Evolutionary conservation across 2,888 invertebrate genomes (phyloP), one percentile per base, ranked within the genome.

Genomic region (Zonitis immaculata): DNA sequence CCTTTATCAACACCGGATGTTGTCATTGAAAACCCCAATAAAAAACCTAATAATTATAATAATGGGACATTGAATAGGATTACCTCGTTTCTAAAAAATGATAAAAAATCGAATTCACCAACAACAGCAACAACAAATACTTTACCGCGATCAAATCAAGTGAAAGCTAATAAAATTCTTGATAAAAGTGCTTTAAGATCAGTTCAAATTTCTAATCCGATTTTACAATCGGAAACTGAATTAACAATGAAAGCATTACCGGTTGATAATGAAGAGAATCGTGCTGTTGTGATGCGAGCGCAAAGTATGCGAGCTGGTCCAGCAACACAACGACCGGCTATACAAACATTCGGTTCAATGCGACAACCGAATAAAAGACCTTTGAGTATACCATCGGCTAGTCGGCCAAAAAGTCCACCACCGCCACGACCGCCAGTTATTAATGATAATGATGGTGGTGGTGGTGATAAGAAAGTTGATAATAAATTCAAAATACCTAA

Each of bases 301-400:
- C 91, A 91, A 66, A 91, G 91, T 63, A 88, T 92, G 89, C 78
- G 91, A 60, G 85, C 85, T 47, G 80, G 80, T 0, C 68, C 74
- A 1, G 12, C 61, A 2, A 59, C 61, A 9, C 61, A 62, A 9
- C 57, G 85, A 66, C 84, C 88, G 0, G 77, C 78, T 0, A 80
- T 91, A 27, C 89, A 87, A 57, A 85, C 85, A 26, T 91, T 91
- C 64, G 91, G 91, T 0, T 91, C 91, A 0, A 91, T 91, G 89
- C 78, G 92, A 25, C 85, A 88, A 62, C 79, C 87, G 0, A 79
- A 80, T 0, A 85, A 85, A 16, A 78, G 93, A 47, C 91, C 92
- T 0, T 79, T 88, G 18, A 91, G 91, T 56, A 85, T 89, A 6
- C 84, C 86, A 0, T 78, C 81, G 0, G 79, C 79, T 9, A 80